These are phyloP conservation scores for Leptinotarsa peninsularis DNA, from an alignment of 2,888 invertebrate genomes.

Conservation along the genomic window DNA sequence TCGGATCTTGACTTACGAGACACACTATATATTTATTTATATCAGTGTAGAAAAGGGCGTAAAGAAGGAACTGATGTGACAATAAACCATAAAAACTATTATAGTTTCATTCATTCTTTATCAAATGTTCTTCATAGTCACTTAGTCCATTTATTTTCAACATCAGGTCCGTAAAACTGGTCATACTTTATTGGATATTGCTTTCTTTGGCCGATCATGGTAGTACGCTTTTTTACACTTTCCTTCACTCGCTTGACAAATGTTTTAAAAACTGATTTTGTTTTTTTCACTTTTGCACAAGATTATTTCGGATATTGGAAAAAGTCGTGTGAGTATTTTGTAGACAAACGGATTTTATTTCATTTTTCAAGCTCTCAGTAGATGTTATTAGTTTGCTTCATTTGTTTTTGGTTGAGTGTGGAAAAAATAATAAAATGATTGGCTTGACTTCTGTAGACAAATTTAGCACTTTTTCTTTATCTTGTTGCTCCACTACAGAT, in stretches of 20 bases:
- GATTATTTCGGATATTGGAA: conserved; percentile 61
- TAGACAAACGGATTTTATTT: conserved; percentile 46
- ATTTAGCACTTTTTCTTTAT: too few relatives aligned
- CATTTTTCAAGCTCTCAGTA: conserved; percentile 46
- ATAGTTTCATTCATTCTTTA: not conserved
- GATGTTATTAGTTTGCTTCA: not conserved
- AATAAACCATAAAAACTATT: not conserved
- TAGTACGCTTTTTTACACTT: conserved; percentile 49
- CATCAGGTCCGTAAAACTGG: conserved; percentile 35
- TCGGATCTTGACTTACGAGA: too few relatives aligned
- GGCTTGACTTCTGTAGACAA: too few relatives aligned
- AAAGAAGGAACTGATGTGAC: not conserved
- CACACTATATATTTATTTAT: too few relatives aligned
- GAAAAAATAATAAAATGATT: too few relatives aligned
- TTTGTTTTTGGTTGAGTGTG: too few relatives aligned
- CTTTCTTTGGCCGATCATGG: conserved; percentile 49
- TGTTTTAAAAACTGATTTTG: conserved; percentile 47
- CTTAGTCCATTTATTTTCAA: conserved; percentile 36
- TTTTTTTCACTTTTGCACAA: conserved; percentile 50
- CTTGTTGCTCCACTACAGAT: too few relatives aligned
- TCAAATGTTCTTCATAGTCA: not conserved
- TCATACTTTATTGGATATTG: conserved; percentile 34
- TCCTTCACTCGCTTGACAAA: conserved; percentile 52
- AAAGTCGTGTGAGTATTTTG: conserved; percentile 61
- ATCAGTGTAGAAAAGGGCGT: not conserved